Evolutionary conservation across 1,140 invertebrate genomes (phyloP), one percentile per base, ranked within the genome.

Genomic region (Drosophila pruinosa): DNA sequence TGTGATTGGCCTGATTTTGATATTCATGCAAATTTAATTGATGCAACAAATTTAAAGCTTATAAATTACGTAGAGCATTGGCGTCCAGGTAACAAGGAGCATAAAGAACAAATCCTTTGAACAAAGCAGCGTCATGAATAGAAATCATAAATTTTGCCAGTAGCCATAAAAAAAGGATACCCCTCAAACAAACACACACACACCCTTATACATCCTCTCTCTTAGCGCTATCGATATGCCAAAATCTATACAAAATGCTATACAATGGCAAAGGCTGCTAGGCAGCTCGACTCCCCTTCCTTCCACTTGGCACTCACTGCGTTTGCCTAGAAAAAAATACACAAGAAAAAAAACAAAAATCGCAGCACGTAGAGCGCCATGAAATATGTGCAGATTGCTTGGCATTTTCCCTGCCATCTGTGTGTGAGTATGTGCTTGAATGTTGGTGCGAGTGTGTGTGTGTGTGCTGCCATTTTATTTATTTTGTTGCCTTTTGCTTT

Each of bases 91-190:
- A 79, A 71, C 76, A 64, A 78, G 72, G 41, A 62, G 61, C 59
- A 76, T 72, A 80, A 76, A 72, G 78, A 62, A 86, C 56, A 68
- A 85, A 88, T 86, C 82, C 82, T 80, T 86, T 73, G 71, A 75
- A 82, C 80, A 85, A 82, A 62, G 39, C 48, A 28, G 10, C n/a
- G 45, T 22, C 53, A 72, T 81, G 77, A 74, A 71, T 79, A 69
- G 82, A 81, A 86, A 81, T 81, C 81, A 86, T 86, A 86, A 88
- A 88, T 86, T 82, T 88, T 78, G 82, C 81, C 78, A 82, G 78
- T 67, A 86, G 82, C 78, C 82, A 86, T 86, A 86, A 88, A 86
- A 83, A 80, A 65, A 52, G 52, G 54, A 73, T 52, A 71, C 65
- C 54, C 15, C 21, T 14, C 36, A 24, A 12, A 34, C 15, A 50